Percentiles rank a stretch among this genome's conserved stretches.
Conservation (phyloP, 2,888 invertebrate genomes). For the Stegophylla sp. region DNA sequence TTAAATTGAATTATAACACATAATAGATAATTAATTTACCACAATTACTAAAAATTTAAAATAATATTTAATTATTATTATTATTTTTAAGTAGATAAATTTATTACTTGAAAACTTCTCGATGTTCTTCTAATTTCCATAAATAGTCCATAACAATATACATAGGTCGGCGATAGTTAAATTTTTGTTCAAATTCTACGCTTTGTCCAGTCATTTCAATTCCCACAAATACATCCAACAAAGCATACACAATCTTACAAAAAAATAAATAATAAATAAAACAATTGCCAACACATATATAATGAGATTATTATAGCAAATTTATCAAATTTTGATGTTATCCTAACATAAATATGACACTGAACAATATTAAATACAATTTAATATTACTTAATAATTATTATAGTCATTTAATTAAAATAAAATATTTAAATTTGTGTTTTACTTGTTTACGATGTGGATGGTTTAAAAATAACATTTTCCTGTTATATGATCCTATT, state of each 20-base stretch:
- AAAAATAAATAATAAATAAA: background rate
- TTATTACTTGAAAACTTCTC: slow-evolving; percentile 76
- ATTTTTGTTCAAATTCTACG: slow-evolving; percentile 95
- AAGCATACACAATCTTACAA: slow-evolving; percentile 76
- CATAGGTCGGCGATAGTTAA: slow-evolving; percentile 95
- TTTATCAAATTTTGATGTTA: background rate
- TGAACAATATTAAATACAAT: slow-evolving; percentile 22
- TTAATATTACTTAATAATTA: slow-evolving; percentile 14
- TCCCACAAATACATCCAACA: slow-evolving; percentile 92
- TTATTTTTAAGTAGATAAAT: background rate
- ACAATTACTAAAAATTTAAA: background rate
- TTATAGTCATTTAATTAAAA: too few species aligned
- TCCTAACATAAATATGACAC: too few species aligned
- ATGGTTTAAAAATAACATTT: slow-evolving; percentile 77
- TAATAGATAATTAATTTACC: background rate
- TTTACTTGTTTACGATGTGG: slow-evolving; percentile 74
- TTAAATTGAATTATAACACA: slow-evolving; percentile 61
- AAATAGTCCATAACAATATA: slow-evolving; percentile 90
- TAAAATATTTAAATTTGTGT: too few species aligned
- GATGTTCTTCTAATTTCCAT: slow-evolving; percentile 83
- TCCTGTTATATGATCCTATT: slow-evolving; percentile 70
- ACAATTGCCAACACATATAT: slow-evolving; percentile 34
- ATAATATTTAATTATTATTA: background rate
- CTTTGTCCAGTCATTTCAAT: slow-evolving; percentile 97
- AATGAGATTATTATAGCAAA: slow-evolving; percentile 1